phyloP scores from a whole-genome alignment of 2,797 vertebrate species.

The Melanotaenia pygmaea region DNA sequence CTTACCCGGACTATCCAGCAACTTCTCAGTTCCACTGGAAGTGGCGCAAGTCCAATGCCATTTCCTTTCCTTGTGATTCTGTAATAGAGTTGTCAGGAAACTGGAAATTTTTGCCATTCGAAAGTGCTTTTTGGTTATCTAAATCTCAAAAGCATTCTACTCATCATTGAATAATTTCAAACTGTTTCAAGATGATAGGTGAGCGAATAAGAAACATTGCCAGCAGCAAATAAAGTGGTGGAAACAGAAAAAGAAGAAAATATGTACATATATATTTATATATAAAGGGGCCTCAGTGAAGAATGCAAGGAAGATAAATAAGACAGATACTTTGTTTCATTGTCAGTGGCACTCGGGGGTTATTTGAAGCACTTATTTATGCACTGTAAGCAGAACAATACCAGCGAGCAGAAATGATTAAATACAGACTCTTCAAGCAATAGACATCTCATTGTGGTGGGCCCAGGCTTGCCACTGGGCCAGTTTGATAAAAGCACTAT shows the following conservation, averaged over 20 bases:
- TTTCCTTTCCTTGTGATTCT: conserved; percentile 38
- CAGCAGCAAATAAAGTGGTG: conserved; percentile 85
- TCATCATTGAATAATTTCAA: conserved; percentile 88
- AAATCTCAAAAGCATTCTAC: conserved; percentile 84
- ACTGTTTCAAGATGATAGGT: conserved; percentile 88
- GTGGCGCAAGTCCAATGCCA: conserved; percentile 39
- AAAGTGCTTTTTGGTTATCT: conserved; percentile 82
- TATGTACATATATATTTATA: conserved; percentile 49
- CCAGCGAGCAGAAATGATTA: conserved; percentile 95
- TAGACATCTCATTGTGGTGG: conserved; percentile 96
- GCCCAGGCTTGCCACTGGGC: conserved; percentile 93
- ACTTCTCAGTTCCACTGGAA: conserved; percentile 39
- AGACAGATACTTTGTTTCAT: conserved; percentile 95
- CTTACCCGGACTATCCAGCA: conserved; percentile 45
- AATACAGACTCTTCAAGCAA: conserved; percentile 95
- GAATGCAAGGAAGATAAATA: conserved; percentile 94
- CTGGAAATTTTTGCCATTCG: conserved; percentile 76
- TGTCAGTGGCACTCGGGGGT: conserved; percentile 95
- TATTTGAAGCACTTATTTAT: conserved; percentile 98
- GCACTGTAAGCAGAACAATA: conserved; percentile 99
- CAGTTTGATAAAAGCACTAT: conserved; percentile 98
- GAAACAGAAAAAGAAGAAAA: conserved; percentile 50
- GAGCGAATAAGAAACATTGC: conserved; percentile 88
- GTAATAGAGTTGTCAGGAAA: conserved; percentile 77
- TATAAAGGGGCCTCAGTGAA: conserved; percentile 77